These are phyloP conservation scores for Machaerirhynchus nigripectus DNA, from an alignment of 2,113 vertebrate genomes.

Conservation along the genomic window DNA sequence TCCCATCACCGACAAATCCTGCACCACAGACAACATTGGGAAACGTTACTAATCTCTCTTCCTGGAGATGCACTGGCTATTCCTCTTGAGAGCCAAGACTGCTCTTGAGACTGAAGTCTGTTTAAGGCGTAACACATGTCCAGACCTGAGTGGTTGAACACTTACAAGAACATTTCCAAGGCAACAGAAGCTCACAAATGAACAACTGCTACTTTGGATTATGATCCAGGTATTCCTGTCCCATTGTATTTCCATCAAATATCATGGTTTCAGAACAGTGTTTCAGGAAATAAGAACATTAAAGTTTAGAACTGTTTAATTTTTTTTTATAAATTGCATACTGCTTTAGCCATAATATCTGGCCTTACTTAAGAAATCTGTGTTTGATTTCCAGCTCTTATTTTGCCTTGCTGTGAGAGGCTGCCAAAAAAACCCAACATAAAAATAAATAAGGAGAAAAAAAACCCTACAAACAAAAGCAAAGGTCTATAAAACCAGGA, in stretches of 20 bases:
- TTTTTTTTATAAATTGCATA: neutral
- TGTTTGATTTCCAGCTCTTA: neutral
- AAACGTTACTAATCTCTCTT: neutral
- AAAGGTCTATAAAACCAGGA: neutral
- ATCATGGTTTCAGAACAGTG: neutral
- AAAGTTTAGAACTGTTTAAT: neutral
- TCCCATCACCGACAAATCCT: neutral
- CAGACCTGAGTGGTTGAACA: neutral
- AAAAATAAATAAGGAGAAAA: neutral
- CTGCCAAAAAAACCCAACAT: neutral
- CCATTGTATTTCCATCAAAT: neutral
- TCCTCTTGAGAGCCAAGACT: neutral
- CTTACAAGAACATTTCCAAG: neutral
- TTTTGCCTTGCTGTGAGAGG: neutral
- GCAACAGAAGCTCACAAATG: neutral
- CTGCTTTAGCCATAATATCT: neutral
- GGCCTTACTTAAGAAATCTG: neutral
- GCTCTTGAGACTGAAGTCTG: neutral
- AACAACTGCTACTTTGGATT: neutral
- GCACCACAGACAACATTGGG: neutral
- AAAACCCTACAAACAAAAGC: neutral
- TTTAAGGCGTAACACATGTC: neutral
- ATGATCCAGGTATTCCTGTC: neutral
- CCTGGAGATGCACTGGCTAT: neutral
- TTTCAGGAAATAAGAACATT: neutral